Evolutionary conservation across 2,113 vertebrate species (phyloP).

Genomic region (Psilopogon haemacephalus): DNA sequence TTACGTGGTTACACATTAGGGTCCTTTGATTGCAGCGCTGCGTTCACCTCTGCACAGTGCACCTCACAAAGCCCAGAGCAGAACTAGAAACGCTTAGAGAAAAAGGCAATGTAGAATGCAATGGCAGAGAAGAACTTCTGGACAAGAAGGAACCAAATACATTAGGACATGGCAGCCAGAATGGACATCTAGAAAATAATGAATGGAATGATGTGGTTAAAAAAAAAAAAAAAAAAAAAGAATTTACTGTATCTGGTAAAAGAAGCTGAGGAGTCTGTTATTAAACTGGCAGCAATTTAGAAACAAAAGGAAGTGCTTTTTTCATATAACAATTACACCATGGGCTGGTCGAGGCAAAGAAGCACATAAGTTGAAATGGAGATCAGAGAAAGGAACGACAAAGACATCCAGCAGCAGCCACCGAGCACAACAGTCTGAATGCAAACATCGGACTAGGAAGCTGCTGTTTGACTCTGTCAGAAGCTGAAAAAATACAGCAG

Average conservation of each 20-base stretch:
- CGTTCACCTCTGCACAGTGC: neutral
- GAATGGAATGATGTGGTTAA: neutral
- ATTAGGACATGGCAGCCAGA: neutral
- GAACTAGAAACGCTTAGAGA: neutral
- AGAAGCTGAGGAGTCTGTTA: neutral
- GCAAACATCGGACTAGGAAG: neutral
- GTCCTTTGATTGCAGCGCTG: neutral
- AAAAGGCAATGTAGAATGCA: neutral
- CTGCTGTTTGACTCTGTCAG: neutral
- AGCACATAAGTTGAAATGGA: neutral
- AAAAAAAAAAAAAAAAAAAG: neutral
- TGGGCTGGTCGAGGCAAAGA: neutral
- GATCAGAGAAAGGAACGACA: neutral
- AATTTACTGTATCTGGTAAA: conserved; percentile 13
- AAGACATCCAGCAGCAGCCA: neutral
- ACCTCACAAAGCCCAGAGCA: neutral
- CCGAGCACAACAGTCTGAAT: neutral
- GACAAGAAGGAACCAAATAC: neutral
- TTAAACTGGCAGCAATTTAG: neutral
- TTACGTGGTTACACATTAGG: neutral
- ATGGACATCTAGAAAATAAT: neutral
- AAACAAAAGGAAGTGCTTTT: conserved; percentile 9
- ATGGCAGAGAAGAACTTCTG: neutral
- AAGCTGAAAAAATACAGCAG: neutral
- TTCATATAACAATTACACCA: neutral